Evolutionary conservation across 2,797 vertebrate genomes (phyloP).

Genomic region (Centropyge bicolor): DNA sequence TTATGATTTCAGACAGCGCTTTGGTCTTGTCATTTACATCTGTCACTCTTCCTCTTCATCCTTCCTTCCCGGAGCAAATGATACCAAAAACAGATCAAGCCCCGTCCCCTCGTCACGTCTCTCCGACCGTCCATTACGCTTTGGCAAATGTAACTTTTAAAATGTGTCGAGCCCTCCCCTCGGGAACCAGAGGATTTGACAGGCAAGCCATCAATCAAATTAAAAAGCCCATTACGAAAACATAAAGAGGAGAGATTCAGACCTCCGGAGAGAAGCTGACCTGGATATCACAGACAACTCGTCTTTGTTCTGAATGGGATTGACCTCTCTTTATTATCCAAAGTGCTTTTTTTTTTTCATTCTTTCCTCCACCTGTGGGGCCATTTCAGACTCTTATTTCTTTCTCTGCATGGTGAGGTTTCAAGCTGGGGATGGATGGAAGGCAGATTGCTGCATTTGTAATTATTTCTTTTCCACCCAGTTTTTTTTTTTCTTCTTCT

Average conservation of each 20-base stretch:
- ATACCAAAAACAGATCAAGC: conserved; percentile 28
- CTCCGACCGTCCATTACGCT: conserved; percentile 46
- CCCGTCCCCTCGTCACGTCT: conserved; percentile 19
- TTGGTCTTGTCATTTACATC: background rate
- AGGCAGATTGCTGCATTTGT: conserved; percentile 12
- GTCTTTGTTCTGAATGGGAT: conserved; percentile 64
- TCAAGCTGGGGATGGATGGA: conserved; percentile 24
- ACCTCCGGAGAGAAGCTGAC: conserved; percentile 71
- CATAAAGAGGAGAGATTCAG: conserved; percentile 67
- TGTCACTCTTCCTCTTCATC: conserved; percentile 1
- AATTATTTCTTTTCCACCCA: conserved; percentile 31
- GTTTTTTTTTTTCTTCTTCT: background rate
- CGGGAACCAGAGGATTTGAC: conserved; percentile 70
- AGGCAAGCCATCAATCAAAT: conserved; percentile 79
- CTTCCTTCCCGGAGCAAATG: background rate
- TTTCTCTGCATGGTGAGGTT: conserved; percentile 15
- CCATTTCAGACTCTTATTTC: conserved; percentile 37
- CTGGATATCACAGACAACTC: conserved; percentile 67
- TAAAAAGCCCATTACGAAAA: conserved; percentile 77
- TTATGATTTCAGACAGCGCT: background rate
- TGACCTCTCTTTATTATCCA: conserved; percentile 66
- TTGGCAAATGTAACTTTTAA: conserved; percentile 71
- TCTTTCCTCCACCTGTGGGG: conserved; percentile 24
- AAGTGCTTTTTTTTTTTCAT: conserved; percentile 27
- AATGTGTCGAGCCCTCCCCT: conserved; percentile 47